A percentile compares a stretch with the other conserved stretches of the same genome.
Evolutionary conservation across 1,140 invertebrate genomes (phyloP).

Genomic region (Habropoda laboriosa): DNA sequence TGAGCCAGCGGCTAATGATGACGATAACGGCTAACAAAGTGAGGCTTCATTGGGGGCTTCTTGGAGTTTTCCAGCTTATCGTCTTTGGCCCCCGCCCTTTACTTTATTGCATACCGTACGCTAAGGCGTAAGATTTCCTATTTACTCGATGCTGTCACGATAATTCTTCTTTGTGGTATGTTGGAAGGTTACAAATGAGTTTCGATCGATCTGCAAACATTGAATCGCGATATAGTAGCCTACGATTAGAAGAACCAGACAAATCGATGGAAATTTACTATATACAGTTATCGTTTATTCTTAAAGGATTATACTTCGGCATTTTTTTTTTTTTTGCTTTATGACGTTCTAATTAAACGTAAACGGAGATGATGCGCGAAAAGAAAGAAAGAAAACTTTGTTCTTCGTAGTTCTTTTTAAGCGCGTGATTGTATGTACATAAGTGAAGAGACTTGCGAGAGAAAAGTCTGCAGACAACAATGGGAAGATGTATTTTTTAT

Average conservation of each 20-base stretch:
- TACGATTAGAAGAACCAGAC: background rate
- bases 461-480: background rate
- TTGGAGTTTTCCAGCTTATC: conserved; percentile 71
- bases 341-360: background rate
- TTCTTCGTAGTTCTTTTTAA: too few relatives aligned
- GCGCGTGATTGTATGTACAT: too few relatives aligned
- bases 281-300: background rate
- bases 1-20: conserved; percentile 74
- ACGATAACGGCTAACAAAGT: conserved; percentile 75
- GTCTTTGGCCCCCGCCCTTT: background rate
- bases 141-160: background rate
- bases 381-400: too few relatives aligned
- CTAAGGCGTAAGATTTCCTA: conserved; percentile 37
- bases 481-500: background rate
- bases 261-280: background rate
- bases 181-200: background rate
- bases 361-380: too few relatives aligned
- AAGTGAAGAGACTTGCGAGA: too few relatives aligned
- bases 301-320: background rate
- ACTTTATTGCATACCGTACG: conserved; percentile 7
- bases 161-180: background rate
- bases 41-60: conserved; percentile 67
- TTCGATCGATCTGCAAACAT: background rate
- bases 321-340: too few relatives aligned
- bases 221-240: background rate